Percentiles rank a stretch among this genome's conserved stretches.
Evolutionary conservation across 1,140 invertebrate species (phyloP).

Genomic region (Gryllus bimaculatus): DNA sequence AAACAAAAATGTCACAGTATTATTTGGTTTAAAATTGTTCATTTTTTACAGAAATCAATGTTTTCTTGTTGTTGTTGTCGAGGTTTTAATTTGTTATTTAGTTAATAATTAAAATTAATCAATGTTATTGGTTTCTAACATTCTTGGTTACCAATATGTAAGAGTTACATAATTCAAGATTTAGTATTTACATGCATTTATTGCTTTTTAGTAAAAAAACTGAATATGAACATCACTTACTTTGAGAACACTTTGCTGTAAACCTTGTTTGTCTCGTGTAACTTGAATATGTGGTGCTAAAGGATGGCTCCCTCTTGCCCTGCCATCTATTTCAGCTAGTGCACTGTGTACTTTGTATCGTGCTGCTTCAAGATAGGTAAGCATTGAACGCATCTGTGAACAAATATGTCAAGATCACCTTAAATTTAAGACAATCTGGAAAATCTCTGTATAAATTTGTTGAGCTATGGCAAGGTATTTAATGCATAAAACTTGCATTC

Average conservation of each 20-base stretch:
- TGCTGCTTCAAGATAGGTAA: slow-evolving; percentile 84
- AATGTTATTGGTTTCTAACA: too few relatives aligned
- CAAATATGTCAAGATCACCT: slow-evolving; percentile 12
- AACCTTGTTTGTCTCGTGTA: slow-evolving; percentile 78
- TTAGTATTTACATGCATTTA: not conserved
- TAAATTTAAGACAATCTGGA: not conserved
- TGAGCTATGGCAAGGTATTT: not conserved
- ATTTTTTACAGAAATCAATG: too few relatives aligned
- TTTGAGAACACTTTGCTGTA: slow-evolving; percentile 77
- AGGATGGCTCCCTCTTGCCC: slow-evolving; percentile 64
- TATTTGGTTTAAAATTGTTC: too few relatives aligned
- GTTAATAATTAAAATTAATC: too few relatives aligned
- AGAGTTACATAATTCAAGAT: not conserved
- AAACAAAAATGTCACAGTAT: not conserved
- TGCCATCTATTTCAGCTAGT: slow-evolving; percentile 69
- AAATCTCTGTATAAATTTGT: not conserved
- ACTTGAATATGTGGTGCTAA: slow-evolving; percentile 76
- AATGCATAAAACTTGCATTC: too few relatives aligned
- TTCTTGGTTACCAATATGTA: too few relatives aligned
- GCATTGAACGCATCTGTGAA: slow-evolving; percentile 78
- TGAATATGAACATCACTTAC: slow-evolving; percentile 32
- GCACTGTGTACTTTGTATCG: slow-evolving; percentile 76
- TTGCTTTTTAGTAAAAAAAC: not conserved
- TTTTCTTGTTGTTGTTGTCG: too few relatives aligned
- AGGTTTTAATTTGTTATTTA: too few relatives aligned